Evolutionary conservation across 2,113 vertebrate species (phyloP), one percentile per base, ranked within the genome.

Genomic region (Genyomyrus donnyi): DNA sequence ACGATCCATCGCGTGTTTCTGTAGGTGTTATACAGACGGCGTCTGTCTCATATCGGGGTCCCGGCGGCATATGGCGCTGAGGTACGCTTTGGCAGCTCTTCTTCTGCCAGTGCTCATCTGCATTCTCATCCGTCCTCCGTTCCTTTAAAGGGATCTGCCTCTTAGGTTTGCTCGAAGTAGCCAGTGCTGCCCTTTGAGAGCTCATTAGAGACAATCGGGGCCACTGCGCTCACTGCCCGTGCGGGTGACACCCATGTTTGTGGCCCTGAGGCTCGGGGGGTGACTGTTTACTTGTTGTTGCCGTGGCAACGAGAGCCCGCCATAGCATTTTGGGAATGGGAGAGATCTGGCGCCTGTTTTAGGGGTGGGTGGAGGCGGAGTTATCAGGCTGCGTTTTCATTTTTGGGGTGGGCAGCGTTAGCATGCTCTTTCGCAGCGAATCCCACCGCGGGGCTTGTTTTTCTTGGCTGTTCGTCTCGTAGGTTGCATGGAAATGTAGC

Each of bases 11-110:
- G 35, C 5, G 9, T 42, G 11, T 35, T 87, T 35, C 49, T 9
- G n/a, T 80, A 80, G 48, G 66, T 77, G 70, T 80, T 42, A 89
- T n/a, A 27, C 62, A 83, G 70, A 49, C 88, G n/a, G 88, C n/a
- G 21, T 89, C 88, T 74, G 39, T 89, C 88, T 24, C 13, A 3
- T 77, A 80, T 53, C n/a, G 27, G 45, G 66, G 83, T 85, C 83
- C 21, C 1, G 7, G 1, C 17, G 19, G 83, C 83, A 85, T 85
- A 85, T n/a, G 83, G 35, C 0, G 31, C 10, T 0, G 13, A 87
- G 45, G 49, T 19, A 49, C 1, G 27, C 24, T 19, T 87, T 52
- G 85, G 19, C 74, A 42, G 83, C 42, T 87, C 49, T 87, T 31
- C n/a, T 27, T 2, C 45, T 50, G 3, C n/a, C 10, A 11, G 9